Evolutionary conservation across 2,888 invertebrate species (phyloP), one percentile per base, ranked within the genome.

Genomic region (Baccha elongata): DNA sequence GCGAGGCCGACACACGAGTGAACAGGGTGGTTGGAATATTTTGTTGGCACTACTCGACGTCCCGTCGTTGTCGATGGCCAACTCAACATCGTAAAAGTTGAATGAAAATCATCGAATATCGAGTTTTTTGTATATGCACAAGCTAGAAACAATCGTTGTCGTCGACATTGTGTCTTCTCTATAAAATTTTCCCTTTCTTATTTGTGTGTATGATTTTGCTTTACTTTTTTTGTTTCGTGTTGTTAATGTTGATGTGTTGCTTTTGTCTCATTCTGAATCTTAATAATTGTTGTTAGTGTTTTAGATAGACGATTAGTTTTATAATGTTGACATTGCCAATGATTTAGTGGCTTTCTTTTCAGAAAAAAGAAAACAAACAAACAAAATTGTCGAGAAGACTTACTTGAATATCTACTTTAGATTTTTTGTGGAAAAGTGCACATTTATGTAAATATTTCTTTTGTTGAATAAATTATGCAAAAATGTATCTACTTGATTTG

Each of bases 31-130:
- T 62, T 67, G 67, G 17, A n/a, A 53, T 35, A 26, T 44, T 78
- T 50, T 64, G 17, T 69, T 74, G 68, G 58, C 75, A 69, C 50
- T 5, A 29, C 17, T 60, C 42, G 26, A 60, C 13, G 2, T 23
- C 6, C 17, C 26, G 4, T 55, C 40, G 40, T 73, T 67, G 48
- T 62, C 74, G 62, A 68, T 55, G 55, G 74, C 26, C 78, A 53
- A 73, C 62, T 44, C 62, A 50, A 74, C 74, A 74, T 64, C 32
- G 55, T 53, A 72, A 65, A 74, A 67, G 21, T 67, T 80, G 62
- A 80, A 80, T 80, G 79, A 80, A 80, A 74, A 74, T 68, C 58
- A 69, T 74, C 72, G 78, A 78, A 44, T 29, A 68, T 69, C 68
- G 46, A 71, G 17, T 17, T 42, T 58, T 46, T 46, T 53, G 19